These are phyloP conservation scores for Phataginus tricuspis DNA, from an alignment of 2,797 vertebrate genomes.

Conservation along the genomic window DNA sequence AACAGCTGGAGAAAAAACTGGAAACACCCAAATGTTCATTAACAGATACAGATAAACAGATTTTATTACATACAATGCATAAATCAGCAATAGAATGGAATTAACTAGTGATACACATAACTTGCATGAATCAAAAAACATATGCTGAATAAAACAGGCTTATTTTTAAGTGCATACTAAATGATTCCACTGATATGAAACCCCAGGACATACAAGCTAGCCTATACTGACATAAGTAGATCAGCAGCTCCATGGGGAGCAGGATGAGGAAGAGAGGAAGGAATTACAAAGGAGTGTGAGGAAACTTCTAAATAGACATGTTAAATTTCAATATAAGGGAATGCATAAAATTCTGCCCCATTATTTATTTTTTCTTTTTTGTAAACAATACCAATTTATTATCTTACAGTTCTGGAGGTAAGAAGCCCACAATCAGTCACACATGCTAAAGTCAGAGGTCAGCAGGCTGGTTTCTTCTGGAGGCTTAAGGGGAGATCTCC, in stretches of 20 bases:
- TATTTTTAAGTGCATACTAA: neutral
- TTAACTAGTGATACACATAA: neutral
- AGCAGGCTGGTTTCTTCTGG: too few relatives aligned
- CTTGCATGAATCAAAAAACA: neutral
- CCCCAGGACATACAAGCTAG: neutral
- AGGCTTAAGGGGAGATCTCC: too few relatives aligned
- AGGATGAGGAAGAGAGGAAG: neutral
- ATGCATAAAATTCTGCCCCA: neutral
- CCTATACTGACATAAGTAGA: neutral
- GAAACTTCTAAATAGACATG: neutral
- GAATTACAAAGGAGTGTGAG: neutral
- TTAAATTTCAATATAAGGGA: conserved; percentile 50
- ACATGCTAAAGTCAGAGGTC: too few relatives aligned
- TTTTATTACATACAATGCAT: too few relatives aligned
- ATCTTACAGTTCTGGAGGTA: too few relatives aligned
- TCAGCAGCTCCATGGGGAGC: neutral
- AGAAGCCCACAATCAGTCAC: too few relatives aligned
- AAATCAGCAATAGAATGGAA: neutral
- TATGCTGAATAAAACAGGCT: neutral
- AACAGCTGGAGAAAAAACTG: neutral
- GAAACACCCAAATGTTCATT: neutral
- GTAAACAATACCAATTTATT: too few relatives aligned
- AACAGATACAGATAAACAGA: neutral
- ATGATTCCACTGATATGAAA: neutral
- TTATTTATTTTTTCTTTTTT: neutral